Evolutionary conservation across 2,113 vertebrate species (phyloP), one percentile per base, ranked within the genome.

Genomic region (Micronisus gabar): DNA sequence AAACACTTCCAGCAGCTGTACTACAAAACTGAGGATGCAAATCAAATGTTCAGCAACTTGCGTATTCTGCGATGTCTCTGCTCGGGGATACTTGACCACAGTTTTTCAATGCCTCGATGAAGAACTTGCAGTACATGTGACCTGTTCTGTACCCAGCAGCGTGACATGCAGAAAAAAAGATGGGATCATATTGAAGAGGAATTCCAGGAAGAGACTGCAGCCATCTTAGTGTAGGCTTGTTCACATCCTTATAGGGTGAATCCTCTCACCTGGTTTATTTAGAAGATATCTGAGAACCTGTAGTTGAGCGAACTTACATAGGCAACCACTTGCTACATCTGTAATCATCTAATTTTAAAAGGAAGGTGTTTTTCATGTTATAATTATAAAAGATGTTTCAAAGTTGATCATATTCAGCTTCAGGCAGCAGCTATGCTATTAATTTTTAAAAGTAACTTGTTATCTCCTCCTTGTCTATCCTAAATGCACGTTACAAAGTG

Each of bases 301-400:
- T 14, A 80, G 43, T 9, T 85, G 53, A 52, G 25, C 62, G 47
- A 81, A 87, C 40, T 74, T 41, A 59, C 22, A 68, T 15, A 83
- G 32, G 43, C 16, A 94, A 15, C 11, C 40, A 41, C 22, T 91
- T 78, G 7, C 22, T 91, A 29, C 26, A 18, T 63, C 20, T 91
- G 23, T 72, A 85, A 71, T 76, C 2, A 67, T 41, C 17, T 63
- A 62, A 85, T 81, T 94, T 93, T 75, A 90, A 94, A 91, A 86
- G 20, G 21, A 73, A 81, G 26, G 20, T 79, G 15, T 27, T 81
- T 93, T 90, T 29, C 10, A 8, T 25, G 10, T 59, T 91, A 55
- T 47, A 41, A 32, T 55, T 90, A 59, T 41, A 41, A 34, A 79
- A 63, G 9, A 29, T 21, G 3, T 45, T 91, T 81, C 63, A 67